Conservation (phyloP, 1,140 invertebrate species). For the Metaphire vulgaris region DNA sequence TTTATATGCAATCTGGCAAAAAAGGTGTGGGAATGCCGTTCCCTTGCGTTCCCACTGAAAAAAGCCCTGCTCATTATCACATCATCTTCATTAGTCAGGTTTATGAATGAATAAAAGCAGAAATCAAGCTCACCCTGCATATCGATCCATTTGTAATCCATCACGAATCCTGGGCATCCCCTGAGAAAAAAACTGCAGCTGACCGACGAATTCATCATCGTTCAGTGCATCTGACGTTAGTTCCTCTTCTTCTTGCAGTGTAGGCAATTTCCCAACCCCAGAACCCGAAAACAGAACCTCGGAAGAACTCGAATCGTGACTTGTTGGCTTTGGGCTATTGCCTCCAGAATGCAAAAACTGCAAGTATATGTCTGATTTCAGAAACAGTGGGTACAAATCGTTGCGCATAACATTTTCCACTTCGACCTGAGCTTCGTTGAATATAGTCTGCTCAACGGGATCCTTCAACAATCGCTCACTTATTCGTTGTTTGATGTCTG, state of each 20-base stretch:
- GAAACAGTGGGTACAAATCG: conserved; percentile 81
- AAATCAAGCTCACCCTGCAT: neutral
- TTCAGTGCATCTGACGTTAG: conserved; percentile 57
- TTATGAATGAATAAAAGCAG: too few species aligned
- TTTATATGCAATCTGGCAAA: too few species aligned
- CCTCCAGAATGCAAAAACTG: conserved; percentile 68
- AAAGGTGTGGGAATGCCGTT: too few species aligned
- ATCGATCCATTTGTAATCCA: neutral
- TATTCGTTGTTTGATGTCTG: conserved; percentile 71
- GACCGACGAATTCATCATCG: neutral
- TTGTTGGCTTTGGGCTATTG: conserved; percentile 53
- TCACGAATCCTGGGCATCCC: neutral
- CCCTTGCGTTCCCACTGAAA: too few species aligned
- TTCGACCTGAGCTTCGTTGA: conserved; percentile 65
- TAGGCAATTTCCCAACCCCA: conserved; percentile 59
- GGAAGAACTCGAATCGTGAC: conserved; percentile 47
- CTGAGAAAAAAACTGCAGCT: neutral
- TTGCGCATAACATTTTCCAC: conserved; percentile 74
- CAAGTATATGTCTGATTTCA: conserved; percentile 82
- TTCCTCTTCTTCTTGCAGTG: conserved; percentile 74
- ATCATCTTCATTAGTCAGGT: too few species aligned
- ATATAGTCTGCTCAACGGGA: conserved; percentile 57
- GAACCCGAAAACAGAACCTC: conserved; percentile 44
- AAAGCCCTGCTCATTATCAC: too few species aligned
- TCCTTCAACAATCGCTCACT: conserved; percentile 67